phyloP scores from a whole-genome alignment of 1,140 invertebrate genomes.

The Drosophila tristis region DNA sequence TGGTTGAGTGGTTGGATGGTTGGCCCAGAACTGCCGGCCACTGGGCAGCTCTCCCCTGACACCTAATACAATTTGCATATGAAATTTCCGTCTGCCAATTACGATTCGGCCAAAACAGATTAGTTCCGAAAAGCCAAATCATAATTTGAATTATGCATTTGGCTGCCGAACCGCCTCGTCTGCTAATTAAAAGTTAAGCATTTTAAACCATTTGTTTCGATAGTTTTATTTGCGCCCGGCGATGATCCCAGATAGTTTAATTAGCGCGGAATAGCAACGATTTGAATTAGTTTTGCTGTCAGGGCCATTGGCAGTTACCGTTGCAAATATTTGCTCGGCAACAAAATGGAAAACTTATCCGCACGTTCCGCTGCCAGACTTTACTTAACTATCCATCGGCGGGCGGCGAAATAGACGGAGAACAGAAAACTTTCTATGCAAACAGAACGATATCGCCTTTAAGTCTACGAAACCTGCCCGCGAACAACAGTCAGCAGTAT shows the following conservation, averaged over 20 bases:
- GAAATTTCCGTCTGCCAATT: slow-evolving; percentile 65
- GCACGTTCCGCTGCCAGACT: slow-evolving; percentile 68
- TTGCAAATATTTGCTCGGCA: slow-evolving; percentile 60
- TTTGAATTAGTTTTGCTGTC: slow-evolving; percentile 20
- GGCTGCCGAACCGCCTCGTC: slow-evolving; percentile 5
- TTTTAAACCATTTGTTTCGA: slow-evolving; percentile 35
- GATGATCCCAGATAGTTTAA: slow-evolving; percentile 30
- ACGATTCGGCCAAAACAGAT: slow-evolving; percentile 61
- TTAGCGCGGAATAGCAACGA: slow-evolving; percentile 29
- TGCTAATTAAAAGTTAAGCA: slow-evolving; percentile 59
- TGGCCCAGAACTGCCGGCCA: background rate
- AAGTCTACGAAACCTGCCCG: slow-evolving; percentile 68
- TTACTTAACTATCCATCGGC: slow-evolving; percentile 66
- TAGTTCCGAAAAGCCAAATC: slow-evolving; percentile 64
- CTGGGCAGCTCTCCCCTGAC: slow-evolving; percentile 25
- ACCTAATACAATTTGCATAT: slow-evolving; percentile 58
- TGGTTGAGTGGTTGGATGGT: slow-evolving; percentile 29
- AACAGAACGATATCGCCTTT: slow-evolving; percentile 55
- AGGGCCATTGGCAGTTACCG: background rate
- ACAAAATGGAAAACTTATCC: slow-evolving; percentile 70
- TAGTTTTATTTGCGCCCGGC: slow-evolving; percentile 29
- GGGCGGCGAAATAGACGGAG: slow-evolving; percentile 29
- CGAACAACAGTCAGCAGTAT: slow-evolving; percentile 21
- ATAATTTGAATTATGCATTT: slow-evolving; percentile 74
- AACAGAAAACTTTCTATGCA: slow-evolving; percentile 64